Evolutionary conservation across 2,797 vertebrate species (phyloP), one percentile per base, ranked within the genome.

Genomic region (Channa striata): DNA sequence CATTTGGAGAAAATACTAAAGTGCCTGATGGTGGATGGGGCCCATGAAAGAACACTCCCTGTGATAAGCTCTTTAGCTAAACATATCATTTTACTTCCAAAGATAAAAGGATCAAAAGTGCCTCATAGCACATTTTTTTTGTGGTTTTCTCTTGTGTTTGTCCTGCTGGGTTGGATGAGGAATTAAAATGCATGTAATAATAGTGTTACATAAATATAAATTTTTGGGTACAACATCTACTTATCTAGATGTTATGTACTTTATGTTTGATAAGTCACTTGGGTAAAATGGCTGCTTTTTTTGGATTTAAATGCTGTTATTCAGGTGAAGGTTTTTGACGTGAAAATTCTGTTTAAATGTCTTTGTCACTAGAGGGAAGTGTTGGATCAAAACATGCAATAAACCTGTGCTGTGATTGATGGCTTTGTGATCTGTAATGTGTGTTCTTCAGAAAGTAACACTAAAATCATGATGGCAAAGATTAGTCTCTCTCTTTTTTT

Each of bases 281-380:
- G 34, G 30, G 36, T 49, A 0, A 40, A 71, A 58, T 4, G 1
- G 68, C 48, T 85, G 63, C 53, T 60, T 80, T 34, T 65, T 48
- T 61, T 66, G 74, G n/a, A n/a, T 78, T 78, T 77, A 37, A 72
- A 47, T 61, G 33, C 40, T 72, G 8, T 73, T 82, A 8, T 59
- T 68, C 19, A 16, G 71, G 56, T 65, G 77, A 46, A 6, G 19
- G 46, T 65, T 69, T 52, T 76, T 57, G 40, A 60, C 74, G 34
- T 77, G 44, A 46, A 69, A 61, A 66, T 8, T 52, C 47, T 72
- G 52, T 78, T 50, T 74, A 16, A 52, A 52, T 68, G 37, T 59
- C 19, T 66, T 59, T 53, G 65, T 68, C 91, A 91, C 91, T 90
- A 93, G 91, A 83, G 87, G 91, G 91, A 73, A 82, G 80, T 88